Percentiles rank a stretch among this genome's conserved stretches.
Evolutionary conservation across 2,113 vertebrate genomes (phyloP).

Genomic region (Perca fluviatilis): DNA sequence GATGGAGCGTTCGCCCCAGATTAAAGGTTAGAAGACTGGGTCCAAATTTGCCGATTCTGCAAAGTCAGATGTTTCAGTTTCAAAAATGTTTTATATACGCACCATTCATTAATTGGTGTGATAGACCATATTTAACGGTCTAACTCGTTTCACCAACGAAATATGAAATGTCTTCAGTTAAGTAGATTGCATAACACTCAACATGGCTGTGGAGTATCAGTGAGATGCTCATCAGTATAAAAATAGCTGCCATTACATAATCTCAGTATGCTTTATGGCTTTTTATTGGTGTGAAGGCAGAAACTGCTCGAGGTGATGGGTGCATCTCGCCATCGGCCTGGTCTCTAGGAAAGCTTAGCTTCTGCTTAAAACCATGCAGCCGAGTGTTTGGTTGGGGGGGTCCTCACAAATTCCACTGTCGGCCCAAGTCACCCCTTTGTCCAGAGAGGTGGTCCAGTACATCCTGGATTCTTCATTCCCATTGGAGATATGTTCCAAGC

Average conservation of each 20-base stretch:
- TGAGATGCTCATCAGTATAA: slow-evolving; percentile 2
- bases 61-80: not conserved
- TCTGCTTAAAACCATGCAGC: not conserved
- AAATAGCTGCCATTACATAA: slow-evolving; percentile 44
- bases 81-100: not conserved
- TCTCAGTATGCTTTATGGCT: slow-evolving; percentile 36
- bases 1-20: not conserved
- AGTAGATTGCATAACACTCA: slow-evolving; percentile 14
- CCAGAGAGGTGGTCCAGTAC: slow-evolving; percentile 53
- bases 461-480: slow-evolving; percentile 67
- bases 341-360: slow-evolving; percentile 6
- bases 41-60: not conserved
- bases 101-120: not conserved
- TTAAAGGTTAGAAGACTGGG: too few species aligned
- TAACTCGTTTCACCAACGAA: not conserved
- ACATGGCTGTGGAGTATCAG: slow-evolving; percentile 4
- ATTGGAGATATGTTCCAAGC: slow-evolving; percentile 60
- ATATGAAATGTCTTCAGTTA: not conserved
- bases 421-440: not conserved
- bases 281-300: slow-evolving; percentile 41
- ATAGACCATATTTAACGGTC: not conserved
- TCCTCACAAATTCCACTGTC: not conserved
- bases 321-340: not conserved
- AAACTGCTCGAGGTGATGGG: slow-evolving; percentile 27
- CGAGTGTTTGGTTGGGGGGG: not conserved